A percentile compares a stretch with the other conserved stretches of the same genome.
Evolutionary conservation across 1,140 invertebrate species (phyloP).

Genomic region (Saxidomus purpurata): DNA sequence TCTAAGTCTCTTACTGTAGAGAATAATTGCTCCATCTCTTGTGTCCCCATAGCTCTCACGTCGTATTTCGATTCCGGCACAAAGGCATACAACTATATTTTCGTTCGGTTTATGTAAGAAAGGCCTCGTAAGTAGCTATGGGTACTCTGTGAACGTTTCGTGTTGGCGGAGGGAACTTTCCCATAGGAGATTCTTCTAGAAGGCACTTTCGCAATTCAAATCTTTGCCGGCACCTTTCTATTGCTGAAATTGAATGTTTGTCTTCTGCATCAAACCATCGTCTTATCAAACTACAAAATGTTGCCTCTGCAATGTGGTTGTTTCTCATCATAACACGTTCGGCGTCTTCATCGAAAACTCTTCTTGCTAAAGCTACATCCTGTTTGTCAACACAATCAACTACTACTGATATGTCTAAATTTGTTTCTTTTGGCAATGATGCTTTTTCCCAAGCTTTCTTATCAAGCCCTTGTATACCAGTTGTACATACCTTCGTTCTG

Average conservation of each 20-base stretch:
- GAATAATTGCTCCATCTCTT: conserved; percentile 11
- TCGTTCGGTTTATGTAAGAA: not conserved
- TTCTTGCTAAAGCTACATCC: not conserved
- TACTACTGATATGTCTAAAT: not conserved
- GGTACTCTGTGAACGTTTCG: not conserved
- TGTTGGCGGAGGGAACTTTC: not conserved
- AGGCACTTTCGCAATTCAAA: not conserved
- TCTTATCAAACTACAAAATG: not conserved
- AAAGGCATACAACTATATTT: not conserved
- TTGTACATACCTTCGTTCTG: not conserved
- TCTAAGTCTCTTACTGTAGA: conserved; percentile 12
- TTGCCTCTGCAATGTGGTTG: not conserved
- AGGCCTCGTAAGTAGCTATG: not conserved
- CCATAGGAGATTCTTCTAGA: not conserved
- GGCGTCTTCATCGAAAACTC: conserved; percentile 6
- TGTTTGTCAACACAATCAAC: conserved; percentile 17
- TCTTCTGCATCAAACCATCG: conserved; percentile 12
- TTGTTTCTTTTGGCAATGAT: not conserved
- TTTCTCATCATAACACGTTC: not conserved
- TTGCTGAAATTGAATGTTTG: not conserved
- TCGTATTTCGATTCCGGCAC: not conserved
- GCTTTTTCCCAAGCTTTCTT: conserved; percentile 14
- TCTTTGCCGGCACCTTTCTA: not conserved
- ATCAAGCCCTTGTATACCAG: not conserved
- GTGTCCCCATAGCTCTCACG: not conserved